Percentiles rank a stretch among this genome's conserved stretches.
Evolutionary conservation across 2,113 vertebrate species (phyloP).

Genomic region (Nothoprocta perdicaria): DNA sequence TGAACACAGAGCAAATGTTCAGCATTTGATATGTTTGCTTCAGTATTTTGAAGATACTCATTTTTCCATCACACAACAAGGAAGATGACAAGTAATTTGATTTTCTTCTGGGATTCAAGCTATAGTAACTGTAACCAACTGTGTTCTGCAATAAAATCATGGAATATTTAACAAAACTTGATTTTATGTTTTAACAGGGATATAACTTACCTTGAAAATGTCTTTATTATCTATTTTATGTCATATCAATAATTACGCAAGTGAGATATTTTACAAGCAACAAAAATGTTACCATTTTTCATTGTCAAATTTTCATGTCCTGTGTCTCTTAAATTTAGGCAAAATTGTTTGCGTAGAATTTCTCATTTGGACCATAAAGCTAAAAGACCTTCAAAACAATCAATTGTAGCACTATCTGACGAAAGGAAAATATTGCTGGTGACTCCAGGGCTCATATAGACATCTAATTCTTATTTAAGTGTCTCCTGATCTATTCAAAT

Average conservation of each 20-base stretch:
- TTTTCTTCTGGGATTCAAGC: neutral
- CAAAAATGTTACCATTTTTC: neutral
- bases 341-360: neutral
- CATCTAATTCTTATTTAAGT: neutral
- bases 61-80: neutral
- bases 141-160: neutral
- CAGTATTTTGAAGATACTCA: neutral
- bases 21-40: neutral
- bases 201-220: neutral
- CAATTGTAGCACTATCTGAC: neutral
- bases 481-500: conserved; percentile 11
- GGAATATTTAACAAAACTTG: neutral
- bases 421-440: conserved; percentile 18
- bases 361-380: neutral
- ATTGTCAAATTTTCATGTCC: neutral
- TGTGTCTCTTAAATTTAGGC: neutral
- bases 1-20: neutral
- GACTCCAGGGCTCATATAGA: neutral
- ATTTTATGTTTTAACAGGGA: neutral
- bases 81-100: neutral
- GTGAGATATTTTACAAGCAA: neutral
- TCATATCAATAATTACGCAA: neutral
- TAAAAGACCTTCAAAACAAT: neutral
- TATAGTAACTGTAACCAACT: neutral
- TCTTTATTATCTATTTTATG: neutral